A percentile compares a stretch with the other conserved stretches of the same genome.
phyloP scores from a whole-genome alignment of 2,797 vertebrate genomes.

The Linurgus olivaceus region DNA sequence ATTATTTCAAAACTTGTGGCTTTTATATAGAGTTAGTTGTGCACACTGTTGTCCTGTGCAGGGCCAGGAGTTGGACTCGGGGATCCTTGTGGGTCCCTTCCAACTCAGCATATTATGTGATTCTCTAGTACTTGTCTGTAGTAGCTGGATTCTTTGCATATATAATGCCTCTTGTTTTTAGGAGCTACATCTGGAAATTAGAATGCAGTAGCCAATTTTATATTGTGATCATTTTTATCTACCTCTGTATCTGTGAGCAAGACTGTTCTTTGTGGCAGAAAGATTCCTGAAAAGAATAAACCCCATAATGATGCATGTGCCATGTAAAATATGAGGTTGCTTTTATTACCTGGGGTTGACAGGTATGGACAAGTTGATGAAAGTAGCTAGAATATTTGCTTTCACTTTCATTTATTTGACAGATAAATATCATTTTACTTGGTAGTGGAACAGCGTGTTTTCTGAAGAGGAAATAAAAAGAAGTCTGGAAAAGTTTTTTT shows the following conservation, averaged over 20 bases:
- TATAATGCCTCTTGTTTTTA: neutral
- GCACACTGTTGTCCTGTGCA: neutral
- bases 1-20: neutral
- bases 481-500: neutral
- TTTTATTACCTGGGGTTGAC: constrained; percentile 25
- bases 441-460: neutral
- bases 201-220: neutral
- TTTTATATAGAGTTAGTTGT: neutral
- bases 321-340: neutral
- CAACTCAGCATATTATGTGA: neutral
- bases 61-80: neutral
- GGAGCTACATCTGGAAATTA: neutral
- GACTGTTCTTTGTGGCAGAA: neutral
- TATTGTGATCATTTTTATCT: neutral
- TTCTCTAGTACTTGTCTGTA: neutral
- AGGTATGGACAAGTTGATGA: neutral
- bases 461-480: neutral
- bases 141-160: neutral
- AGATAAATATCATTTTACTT: neutral
- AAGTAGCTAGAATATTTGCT: neutral
- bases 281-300: constrained; percentile 2
- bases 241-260: neutral
- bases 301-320: neutral
- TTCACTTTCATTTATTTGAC: constrained; percentile 10
- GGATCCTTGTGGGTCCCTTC: neutral